A percentile compares a stretch with the other conserved stretches of the same genome.
These are phyloP conservation scores for Torymus tubicola DNA, from an alignment of 2,888 invertebrate species.

Conservation along the genomic window DNA sequence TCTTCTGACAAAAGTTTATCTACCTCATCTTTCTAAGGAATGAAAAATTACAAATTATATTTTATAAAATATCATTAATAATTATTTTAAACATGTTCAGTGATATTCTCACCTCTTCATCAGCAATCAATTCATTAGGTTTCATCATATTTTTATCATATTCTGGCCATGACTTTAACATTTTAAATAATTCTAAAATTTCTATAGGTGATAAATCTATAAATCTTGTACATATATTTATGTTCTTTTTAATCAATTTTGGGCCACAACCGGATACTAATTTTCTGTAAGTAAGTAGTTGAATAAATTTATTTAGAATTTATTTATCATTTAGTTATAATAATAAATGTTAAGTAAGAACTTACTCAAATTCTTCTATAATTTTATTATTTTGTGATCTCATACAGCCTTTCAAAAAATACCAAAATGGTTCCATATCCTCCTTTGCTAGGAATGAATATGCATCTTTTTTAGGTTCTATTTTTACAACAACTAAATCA, in stretches of 20 bases:
- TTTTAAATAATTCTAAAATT: conserved; percentile 82
- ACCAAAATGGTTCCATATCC: conserved; percentile 82
- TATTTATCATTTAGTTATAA: background rate
- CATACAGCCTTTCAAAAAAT: conserved; percentile 83
- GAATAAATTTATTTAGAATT: conserved; percentile 16
- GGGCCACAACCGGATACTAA: conserved; percentile 87
- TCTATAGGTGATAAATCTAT: conserved; percentile 82
- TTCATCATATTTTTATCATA: conserved; percentile 50
- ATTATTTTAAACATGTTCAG: too few relatives aligned
- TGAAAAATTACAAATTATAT: too few relatives aligned
- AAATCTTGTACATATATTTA: conserved; percentile 85
- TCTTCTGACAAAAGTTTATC: too few relatives aligned
- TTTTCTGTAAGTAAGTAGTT: conserved; percentile 76
- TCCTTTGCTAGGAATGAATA: conserved; percentile 70
- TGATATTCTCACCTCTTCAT: background rate
- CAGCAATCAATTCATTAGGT: background rate
- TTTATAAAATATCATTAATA: too few relatives aligned
- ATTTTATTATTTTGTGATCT: conserved; percentile 80
- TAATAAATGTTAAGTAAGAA: conserved; percentile 60
- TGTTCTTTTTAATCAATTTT: conserved; percentile 79
- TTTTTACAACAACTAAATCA: conserved; percentile 81
- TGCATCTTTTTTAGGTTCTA: conserved; percentile 81
- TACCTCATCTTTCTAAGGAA: too few relatives aligned
- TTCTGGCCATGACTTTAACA: conserved; percentile 73
- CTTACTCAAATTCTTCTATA: conserved; percentile 87